Conservation (phyloP, 2,797 vertebrate species). For the Yasuhikotakia modesta region DNA sequence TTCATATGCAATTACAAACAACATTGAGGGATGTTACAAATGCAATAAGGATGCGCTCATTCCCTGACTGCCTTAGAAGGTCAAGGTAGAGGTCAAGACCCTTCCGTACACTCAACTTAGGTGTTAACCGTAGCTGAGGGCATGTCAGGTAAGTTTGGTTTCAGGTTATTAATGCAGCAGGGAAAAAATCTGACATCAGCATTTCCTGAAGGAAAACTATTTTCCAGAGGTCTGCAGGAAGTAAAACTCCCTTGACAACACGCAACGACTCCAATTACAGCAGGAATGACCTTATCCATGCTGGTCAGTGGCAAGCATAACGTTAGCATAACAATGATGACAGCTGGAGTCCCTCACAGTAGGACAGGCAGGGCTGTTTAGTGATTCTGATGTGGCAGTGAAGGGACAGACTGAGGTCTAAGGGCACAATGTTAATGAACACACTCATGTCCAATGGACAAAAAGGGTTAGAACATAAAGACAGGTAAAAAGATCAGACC, state of each 20-base stretch:
- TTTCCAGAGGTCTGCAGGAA: constrained; percentile 30
- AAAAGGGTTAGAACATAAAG: constrained; percentile 11
- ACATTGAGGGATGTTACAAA: background rate
- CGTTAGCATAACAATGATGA: constrained; percentile 49
- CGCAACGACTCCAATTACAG: constrained; percentile 21
- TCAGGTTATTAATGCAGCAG: background rate
- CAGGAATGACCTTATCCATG: constrained; percentile 24
- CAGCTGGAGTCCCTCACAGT: constrained; percentile 18
- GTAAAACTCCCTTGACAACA: constrained; percentile 29
- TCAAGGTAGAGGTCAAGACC: background rate
- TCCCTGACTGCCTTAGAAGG: background rate
- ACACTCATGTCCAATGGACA: constrained; percentile 9
- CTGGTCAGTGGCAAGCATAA: constrained; percentile 38
- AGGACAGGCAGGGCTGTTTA: constrained; percentile 19
- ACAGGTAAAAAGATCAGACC: background rate
- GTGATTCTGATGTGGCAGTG: constrained; percentile 19
- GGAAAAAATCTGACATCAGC: background rate
- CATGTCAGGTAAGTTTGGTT: background rate
- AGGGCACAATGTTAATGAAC: background rate
- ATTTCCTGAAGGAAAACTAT: background rate
- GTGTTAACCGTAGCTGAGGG: no score
- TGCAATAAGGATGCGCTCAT: background rate
- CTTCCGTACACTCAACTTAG: background rate
- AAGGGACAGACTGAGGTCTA: constrained; percentile 5
- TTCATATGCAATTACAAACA: background rate